These are phyloP conservation scores for Papilio protenor DNA, from an alignment of 2,888 invertebrate genomes.

Conservation along the genomic window DNA sequence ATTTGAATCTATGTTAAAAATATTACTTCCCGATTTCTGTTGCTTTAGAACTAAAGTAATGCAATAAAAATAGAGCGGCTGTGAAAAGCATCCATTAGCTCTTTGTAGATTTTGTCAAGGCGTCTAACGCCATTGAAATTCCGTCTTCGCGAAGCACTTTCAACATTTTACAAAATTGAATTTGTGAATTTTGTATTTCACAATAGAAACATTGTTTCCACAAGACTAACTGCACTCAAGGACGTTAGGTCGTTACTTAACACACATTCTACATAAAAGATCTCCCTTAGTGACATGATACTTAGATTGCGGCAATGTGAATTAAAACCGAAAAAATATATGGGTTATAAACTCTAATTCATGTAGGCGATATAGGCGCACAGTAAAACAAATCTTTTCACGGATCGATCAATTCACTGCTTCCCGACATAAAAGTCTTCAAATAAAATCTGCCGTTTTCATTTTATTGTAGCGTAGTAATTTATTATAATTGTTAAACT, in stretches of 20 bases:
- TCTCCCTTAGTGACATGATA: not conserved
- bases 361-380: not conserved
- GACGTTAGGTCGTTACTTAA: no score
- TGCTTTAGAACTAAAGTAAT: not conserved
- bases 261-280: not conserved
- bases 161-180: not conserved
- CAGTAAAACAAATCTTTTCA: slow-evolving; percentile 6
- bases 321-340: not conserved
- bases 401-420: slow-evolving; percentile 2
- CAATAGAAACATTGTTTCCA: not conserved
- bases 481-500: not conserved
- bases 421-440: slow-evolving; percentile 1
- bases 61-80: not conserved
- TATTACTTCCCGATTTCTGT: not conserved
- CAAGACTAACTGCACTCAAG: not conserved
- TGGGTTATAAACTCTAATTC: not conserved
- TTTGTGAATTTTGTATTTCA: no score
- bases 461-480: not conserved
- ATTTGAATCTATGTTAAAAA: no score
- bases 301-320: no score
- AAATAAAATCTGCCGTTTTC: slow-evolving; percentile 3
- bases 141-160: not conserved
- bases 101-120: not conserved
- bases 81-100: not conserved
- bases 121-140: not conserved